Evolutionary conservation across 1,140 invertebrate species (phyloP).

Genomic region (Formica selysi): DNA sequence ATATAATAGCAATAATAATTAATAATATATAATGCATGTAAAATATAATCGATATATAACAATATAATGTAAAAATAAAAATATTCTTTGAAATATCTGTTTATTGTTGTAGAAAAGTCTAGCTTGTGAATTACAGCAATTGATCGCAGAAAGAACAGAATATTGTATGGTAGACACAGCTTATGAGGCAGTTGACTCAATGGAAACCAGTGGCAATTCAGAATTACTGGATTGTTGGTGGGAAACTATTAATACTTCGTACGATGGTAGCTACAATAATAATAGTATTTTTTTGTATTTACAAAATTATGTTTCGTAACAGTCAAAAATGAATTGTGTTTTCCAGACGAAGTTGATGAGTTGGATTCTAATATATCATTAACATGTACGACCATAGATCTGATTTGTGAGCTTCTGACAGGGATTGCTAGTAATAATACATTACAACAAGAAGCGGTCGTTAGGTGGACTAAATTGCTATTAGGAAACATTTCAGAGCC

Average conservation of each 20-base stretch:
- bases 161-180: slow-evolving; percentile 83
- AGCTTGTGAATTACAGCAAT: slow-evolving; percentile 76
- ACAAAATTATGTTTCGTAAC: slow-evolving; percentile 9
- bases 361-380: slow-evolving; percentile 81
- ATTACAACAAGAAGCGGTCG: slow-evolving; percentile 81
- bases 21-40: slow-evolving; percentile 8
- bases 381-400: slow-evolving; percentile 80
- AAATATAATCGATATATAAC: slow-evolving; percentile 61
- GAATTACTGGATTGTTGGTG: slow-evolving; percentile 81
- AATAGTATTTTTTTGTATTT: not conserved
- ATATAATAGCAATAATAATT: not conserved
- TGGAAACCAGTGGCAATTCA: slow-evolving; percentile 79
- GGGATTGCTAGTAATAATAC: slow-evolving; percentile 81
- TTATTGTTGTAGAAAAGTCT: slow-evolving; percentile 74
- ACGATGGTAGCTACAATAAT: slow-evolving; percentile 77
- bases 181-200: slow-evolving; percentile 83
- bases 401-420: slow-evolving; percentile 81
- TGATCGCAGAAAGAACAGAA: slow-evolving; percentile 80
- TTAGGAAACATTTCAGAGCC: slow-evolving; percentile 82
- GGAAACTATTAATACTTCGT: slow-evolving; percentile 79
- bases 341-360: slow-evolving; percentile 82
- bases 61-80: not conserved
- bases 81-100: not conserved
- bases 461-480: slow-evolving; percentile 82
- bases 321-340: slow-evolving; percentile 34